Percentiles rank a stretch among this genome's conserved stretches.
Conservation (phyloP, 2,888 invertebrate species). For the Andrena hattorfiana region DNA sequence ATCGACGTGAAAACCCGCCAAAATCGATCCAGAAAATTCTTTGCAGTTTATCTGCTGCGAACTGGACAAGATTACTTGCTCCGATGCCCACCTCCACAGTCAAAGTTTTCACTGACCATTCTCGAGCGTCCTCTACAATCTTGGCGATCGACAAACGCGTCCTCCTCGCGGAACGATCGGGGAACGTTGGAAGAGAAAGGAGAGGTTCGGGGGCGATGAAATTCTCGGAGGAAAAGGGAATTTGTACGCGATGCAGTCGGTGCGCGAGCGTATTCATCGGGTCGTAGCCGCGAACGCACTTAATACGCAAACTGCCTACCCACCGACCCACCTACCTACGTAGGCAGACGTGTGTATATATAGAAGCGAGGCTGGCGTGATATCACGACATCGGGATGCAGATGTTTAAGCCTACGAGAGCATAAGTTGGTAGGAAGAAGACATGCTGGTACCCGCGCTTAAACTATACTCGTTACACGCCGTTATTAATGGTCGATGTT, state of each 20-base stretch:
- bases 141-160: background rate
- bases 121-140: background rate
- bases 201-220: conserved; percentile 27
- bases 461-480: conserved; percentile 62
- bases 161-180: background rate
- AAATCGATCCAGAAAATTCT: too few species aligned
- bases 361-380: conserved; percentile 51
- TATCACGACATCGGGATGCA: conserved; percentile 68
- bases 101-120: too few species aligned
- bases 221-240: conserved; percentile 35
- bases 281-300: conserved; percentile 28
- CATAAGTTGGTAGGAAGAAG: conserved; percentile 64
- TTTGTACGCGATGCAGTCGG: conserved; percentile 10
- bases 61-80: too few species aligned
- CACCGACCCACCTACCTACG: conserved; percentile 49
- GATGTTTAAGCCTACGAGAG: conserved; percentile 67
- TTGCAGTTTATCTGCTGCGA: too few species aligned
- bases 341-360: conserved; percentile 39
- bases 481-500: conserved; percentile 66
- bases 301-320: conserved; percentile 47
- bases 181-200: conserved; percentile 4
- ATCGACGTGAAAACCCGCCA: too few species aligned
- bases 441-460: conserved; percentile 59
- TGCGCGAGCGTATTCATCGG: conserved; percentile 20
- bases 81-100: too few species aligned